Base-by-base conservation (phyloP, 1,140 invertebrate genomes). In the Ceratina calcarata region DNA sequence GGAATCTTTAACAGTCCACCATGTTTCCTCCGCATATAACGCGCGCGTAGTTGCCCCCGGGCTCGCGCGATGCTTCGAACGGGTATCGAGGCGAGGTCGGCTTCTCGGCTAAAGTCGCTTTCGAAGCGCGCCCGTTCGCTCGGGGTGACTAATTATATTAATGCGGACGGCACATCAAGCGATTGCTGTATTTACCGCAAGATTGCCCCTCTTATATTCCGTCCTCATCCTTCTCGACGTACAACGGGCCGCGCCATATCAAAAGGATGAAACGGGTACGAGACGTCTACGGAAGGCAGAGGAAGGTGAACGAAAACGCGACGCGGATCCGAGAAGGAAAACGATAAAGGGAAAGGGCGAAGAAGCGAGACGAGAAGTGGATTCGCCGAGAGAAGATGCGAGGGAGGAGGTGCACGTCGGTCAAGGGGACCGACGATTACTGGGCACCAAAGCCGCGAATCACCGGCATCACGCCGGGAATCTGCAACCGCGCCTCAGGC, bases 141-240 rank as follows among this genome's bases (percentile, higher is more conserved):
- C 89, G 91, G 91, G 92, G 92, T 93, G 89, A 93, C 91, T 93
- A 93, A 93, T 93, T 92, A 93, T 92, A 93, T 93, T 93, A 93
- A 93, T 93, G 89, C 90, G 89, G 89, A 89, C 89, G 87, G 89
- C 88, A 90, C 89, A 91, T 92, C 91, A 87, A 89, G 85, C 89
- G 90, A 93, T 93, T 91, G 91, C 91, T 91, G 92, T 93, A 87
- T 93, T 93, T 93, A 93, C 89, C 88, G 78, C 86, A 81, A 92
- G 91, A 93, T 93, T 92, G 78, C 83, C 71, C 69, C 80, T 72
- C 78, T 82, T 72, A 66, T 70, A 45, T 24, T 55, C 78, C n/a
- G 61, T 55, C 68, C 71, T 57, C 73, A 65, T 55, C 68, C 71
- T 57, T 65, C 61, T 66, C 78, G 64, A 51, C 55, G 75, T 83